phyloP scores from a whole-genome alignment of 2,113 vertebrate genomes.

The Ploceus nigricollis region DNA sequence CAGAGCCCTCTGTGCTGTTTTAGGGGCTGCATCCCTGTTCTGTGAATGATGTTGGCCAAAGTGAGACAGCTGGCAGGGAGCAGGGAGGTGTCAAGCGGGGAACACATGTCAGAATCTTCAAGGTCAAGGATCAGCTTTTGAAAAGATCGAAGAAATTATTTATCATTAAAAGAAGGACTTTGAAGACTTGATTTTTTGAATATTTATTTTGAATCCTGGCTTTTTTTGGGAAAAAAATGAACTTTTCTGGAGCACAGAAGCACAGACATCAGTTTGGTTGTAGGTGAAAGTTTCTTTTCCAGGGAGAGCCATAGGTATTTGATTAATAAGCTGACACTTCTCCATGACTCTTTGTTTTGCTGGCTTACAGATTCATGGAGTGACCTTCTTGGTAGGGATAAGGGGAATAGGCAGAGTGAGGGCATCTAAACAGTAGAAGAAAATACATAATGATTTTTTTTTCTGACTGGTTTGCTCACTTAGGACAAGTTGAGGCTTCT shows the following conservation, averaged over 20 bases:
- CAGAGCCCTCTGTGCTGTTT: neutral
- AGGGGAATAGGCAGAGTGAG: neutral
- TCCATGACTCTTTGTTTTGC: neutral
- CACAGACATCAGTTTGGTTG: neutral
- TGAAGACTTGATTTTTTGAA: neutral
- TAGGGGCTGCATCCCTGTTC: neutral
- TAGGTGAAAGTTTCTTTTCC: neutral
- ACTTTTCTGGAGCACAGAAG: neutral
- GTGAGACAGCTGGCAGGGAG: neutral
- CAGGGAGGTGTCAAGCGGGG: neutral
- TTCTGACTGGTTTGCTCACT: neutral
- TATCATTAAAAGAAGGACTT: neutral
- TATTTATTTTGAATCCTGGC: neutral
- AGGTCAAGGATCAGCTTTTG: neutral
- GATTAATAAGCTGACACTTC: neutral
- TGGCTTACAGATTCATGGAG: neutral
- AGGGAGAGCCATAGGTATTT: neutral
- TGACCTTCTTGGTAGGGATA: neutral
- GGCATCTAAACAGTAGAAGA: neutral
- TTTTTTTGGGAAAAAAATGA: accelerated
- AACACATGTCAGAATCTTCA: accelerated
- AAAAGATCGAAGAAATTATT: neutral
- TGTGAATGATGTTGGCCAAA: neutral
- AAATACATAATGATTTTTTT: neutral
- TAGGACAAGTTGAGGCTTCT: neutral